Evolutionary conservation across 2,797 vertebrate species (phyloP).

Genomic region (Platalea minor): DNA sequence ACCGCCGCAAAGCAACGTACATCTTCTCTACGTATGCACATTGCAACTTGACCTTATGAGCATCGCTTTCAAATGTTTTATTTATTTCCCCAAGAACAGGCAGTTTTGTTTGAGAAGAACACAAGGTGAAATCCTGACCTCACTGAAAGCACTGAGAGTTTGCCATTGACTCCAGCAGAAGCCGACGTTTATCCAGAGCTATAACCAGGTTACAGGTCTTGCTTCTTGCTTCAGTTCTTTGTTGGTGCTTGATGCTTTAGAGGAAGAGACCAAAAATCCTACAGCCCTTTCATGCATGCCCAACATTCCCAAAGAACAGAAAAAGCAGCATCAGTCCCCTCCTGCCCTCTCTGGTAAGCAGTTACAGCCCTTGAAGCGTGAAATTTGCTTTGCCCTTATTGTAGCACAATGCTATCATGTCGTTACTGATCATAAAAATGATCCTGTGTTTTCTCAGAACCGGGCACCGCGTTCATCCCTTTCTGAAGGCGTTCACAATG

Average conservation of each 20-base stretch:
- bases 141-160: not conserved
- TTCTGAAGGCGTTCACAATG: not conserved
- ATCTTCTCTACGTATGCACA: not conserved
- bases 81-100: conserved; percentile 30
- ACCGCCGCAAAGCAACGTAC: not conserved
- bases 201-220: not conserved
- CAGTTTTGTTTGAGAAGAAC: not conserved
- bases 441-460: not conserved
- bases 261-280: not conserved
- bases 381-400: not conserved
- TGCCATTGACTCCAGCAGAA: not conserved
- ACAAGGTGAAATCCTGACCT: conserved; percentile 41
- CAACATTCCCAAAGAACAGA: not conserved
- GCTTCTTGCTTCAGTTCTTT: not conserved
- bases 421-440: not conserved
- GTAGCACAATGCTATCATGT: not conserved
- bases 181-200: not conserved
- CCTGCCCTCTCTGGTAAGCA: not conserved
- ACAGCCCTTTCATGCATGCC: not conserved
- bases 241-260: not conserved
- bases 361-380: not conserved
- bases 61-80: not conserved
- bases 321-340: not conserved
- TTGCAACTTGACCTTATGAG: not conserved
- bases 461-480: not conserved